Percentiles rank a stretch among this genome's conserved stretches.
phyloP scores from a whole-genome alignment of 2,888 invertebrate species.

The Latheticus oryzae region DNA sequence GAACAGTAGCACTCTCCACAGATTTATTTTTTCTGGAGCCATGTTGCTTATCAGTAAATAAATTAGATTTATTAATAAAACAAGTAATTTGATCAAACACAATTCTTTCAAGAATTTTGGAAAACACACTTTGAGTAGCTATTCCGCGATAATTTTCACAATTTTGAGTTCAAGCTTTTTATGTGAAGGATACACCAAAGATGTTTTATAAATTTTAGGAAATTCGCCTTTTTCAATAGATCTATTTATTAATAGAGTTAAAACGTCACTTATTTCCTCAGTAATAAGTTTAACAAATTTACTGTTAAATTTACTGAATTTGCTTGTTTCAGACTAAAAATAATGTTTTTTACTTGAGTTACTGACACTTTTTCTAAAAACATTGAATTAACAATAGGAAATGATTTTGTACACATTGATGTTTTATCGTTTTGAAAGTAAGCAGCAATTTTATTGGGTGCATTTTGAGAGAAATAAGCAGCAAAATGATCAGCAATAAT shows the following conservation, averaged over 20 bases:
- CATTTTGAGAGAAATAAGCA: background rate
- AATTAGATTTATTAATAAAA: background rate
- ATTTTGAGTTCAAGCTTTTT: background rate
- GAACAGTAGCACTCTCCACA: background rate
- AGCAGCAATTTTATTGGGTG: background rate
- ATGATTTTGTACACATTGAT: background rate
- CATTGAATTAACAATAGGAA: background rate
- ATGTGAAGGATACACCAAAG: background rate
- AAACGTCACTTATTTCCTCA: background rate
- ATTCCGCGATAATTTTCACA: background rate
- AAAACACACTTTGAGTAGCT: too few species aligned
- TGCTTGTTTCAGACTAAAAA: background rate
- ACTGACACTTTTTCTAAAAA: background rate
- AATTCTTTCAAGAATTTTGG: background rate
- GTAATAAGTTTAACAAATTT: background rate
- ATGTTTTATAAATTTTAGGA: too few species aligned
- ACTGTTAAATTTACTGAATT: background rate
- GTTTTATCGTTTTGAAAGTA: background rate
- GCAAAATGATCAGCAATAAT: background rate
- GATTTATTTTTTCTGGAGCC: background rate
- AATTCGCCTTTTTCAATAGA: background rate
- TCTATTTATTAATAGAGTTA: background rate
- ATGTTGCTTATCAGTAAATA: background rate
- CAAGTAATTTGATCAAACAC: background rate
- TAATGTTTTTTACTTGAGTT: background rate